A percentile compares a stretch with the other conserved stretches of the same genome.
Evolutionary conservation across 2,797 vertebrate species (phyloP).

Genomic region (Brotula barbata): DNA sequence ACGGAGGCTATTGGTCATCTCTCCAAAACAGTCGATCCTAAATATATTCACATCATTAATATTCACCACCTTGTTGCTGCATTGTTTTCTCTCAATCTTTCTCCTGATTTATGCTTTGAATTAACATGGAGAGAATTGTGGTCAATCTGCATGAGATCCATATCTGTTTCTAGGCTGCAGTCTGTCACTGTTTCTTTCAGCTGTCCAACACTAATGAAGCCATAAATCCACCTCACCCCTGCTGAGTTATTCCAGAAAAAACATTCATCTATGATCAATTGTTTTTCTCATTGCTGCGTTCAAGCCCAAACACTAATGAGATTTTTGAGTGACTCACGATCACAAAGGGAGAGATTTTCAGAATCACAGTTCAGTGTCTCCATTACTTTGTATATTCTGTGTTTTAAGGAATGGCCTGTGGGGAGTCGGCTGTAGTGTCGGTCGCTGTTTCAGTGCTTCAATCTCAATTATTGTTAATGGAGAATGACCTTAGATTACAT

Average conservation of each 20-base stretch:
- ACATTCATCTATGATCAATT: background rate
- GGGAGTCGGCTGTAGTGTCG: no score
- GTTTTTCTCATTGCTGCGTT: background rate
- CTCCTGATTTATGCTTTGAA: constrained; percentile 36
- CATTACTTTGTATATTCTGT: background rate
- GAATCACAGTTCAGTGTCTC: background rate
- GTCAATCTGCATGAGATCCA: constrained; percentile 9
- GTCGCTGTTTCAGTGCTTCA: constrained; percentile 1
- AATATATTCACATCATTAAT: constrained; percentile 1
- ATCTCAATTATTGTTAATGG: constrained; percentile 34
- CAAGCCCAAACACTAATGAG: background rate
- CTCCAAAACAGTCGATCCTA: no score
- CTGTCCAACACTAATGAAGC: constrained; percentile 43
- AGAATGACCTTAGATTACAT: background rate
- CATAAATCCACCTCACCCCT: constrained; percentile 32
- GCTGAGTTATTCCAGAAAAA: constrained; percentile 16
- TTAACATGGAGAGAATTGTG: background rate
- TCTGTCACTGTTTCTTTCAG: constrained; percentile 5
- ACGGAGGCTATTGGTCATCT: no score
- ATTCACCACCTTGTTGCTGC: background rate
- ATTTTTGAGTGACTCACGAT: no score
- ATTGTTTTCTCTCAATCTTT: constrained; percentile 8
- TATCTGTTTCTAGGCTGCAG: background rate
- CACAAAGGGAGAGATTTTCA: constrained; percentile 3
- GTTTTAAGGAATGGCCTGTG: background rate